These are phyloP conservation scores for Nezara viridula DNA, from an alignment of 2,888 invertebrate species.

Conservation along the genomic window DNA sequence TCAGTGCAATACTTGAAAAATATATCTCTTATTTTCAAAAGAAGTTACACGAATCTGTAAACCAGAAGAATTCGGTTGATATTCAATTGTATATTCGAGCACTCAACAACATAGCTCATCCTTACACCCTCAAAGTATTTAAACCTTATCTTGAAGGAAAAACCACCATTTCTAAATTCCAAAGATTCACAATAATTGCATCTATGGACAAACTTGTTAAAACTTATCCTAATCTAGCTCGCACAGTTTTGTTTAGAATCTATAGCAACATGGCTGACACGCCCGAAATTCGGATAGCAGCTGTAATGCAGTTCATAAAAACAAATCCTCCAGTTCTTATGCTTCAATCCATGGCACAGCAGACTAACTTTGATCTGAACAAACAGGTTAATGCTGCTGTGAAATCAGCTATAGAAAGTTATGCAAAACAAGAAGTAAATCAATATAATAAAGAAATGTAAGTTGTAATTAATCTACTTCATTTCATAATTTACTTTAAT, in stretches of 20 bases:
- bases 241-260: conserved; percentile 76
- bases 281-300: conserved; percentile 77
- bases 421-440: conserved; percentile 53
- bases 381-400: conserved; percentile 77
- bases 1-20: conserved; percentile 71
- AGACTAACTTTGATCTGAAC: conserved; percentile 76
- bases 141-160: conserved; percentile 78
- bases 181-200: conserved; percentile 76
- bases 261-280: conserved; percentile 77
- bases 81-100: conserved; percentile 77
- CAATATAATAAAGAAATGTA: conserved; percentile 24
- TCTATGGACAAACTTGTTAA: conserved; percentile 72
- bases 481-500: neutral
- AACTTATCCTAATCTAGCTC: conserved; percentile 72
- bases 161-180: conserved; percentile 69
- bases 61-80: conserved; percentile 72
- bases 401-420: conserved; percentile 72
- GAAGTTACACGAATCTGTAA: conserved; percentile 73
- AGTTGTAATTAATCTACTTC: neutral
- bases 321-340: conserved; percentile 75
- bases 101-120: conserved; percentile 78
- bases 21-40: conserved; percentile 75
- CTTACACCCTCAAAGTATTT: conserved; percentile 74
- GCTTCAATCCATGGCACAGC: conserved; percentile 80
- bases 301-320: conserved; percentile 75